Conservation (phyloP, 30 jellyfish, hydroid and myxozoan genomes). For the Hydractinia echinata region DNA sequence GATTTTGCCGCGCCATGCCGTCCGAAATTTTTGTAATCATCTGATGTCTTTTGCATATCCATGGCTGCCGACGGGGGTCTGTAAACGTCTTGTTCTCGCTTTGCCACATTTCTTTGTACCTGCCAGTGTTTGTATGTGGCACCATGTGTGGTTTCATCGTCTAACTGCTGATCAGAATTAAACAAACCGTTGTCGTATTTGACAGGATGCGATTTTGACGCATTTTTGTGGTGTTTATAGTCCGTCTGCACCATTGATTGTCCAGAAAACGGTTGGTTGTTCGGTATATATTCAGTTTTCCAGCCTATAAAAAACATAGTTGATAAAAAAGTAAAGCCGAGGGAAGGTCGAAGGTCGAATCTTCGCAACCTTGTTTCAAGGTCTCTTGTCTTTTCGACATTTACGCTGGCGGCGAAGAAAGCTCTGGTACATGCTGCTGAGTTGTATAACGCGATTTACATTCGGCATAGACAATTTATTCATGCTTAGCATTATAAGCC, state of each 20-base stretch:
- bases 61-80: neutral
- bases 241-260: constrained; percentile 11
- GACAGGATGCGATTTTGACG: neutral
- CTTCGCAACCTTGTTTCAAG: no score
- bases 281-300: neutral
- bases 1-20: neutral
- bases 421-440: no score
- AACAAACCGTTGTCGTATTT: constrained; percentile 16
- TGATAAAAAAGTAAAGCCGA: no score
- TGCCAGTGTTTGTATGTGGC: constrained; percentile 57
- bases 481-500: no score
- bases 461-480: no score
- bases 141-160: constrained; percentile 62
- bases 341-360: no score
- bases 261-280: constrained; percentile 20
- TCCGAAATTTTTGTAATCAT: constrained; percentile 11
- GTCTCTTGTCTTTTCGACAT: no score
- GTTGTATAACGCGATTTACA: no score
- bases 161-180: constrained; percentile 57
- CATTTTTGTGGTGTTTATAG: constrained; percentile 5
- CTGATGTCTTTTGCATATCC: constrained; percentile 7
- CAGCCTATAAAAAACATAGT: no score
- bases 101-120: constrained; percentile 16
- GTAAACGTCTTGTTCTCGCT: neutral
- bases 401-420: no score